These are phyloP conservation scores for Megalopta genalis DNA, from an alignment of 1,140 invertebrate species.

Conservation along the genomic window DNA sequence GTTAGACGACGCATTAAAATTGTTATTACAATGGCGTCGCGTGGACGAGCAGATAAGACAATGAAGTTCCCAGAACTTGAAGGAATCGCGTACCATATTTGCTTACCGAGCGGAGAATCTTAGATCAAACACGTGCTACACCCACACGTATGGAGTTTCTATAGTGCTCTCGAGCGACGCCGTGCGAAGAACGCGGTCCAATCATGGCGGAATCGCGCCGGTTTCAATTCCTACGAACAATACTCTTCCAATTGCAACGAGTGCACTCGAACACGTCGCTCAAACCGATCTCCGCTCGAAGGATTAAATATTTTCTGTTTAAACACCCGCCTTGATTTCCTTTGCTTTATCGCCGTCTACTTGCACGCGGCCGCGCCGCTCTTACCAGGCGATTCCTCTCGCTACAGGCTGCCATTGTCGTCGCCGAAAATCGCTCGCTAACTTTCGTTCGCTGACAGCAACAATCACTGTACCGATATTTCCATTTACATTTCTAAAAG, in stretches of 20 bases:
- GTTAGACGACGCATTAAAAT: too few species aligned
- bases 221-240: neutral
- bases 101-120: neutral
- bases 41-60: too few species aligned
- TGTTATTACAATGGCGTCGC: too few species aligned
- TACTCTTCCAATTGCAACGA: neutral
- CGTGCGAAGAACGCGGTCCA: neutral
- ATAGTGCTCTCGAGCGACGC: neutral
- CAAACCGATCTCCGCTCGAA: neutral
- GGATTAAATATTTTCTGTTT: slow-evolving; percentile 34
- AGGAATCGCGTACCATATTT: too few species aligned
- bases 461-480: too few species aligned
- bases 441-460: too few species aligned
- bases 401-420: too few species aligned
- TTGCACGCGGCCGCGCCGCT: too few species aligned
- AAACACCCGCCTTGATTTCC: slow-evolving; percentile 7
- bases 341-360: neutral
- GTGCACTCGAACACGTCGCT: neutral
- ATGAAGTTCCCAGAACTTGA: too few species aligned
- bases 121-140: neutral
- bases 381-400: too few species aligned
- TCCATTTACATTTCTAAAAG: too few species aligned
- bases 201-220: neutral
- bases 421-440: too few species aligned
- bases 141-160: neutral